Evolutionary conservation across 2,888 invertebrate genomes (phyloP), one percentile per base, ranked within the genome.

Genomic region (Eristalinus sepulchralis): DNA sequence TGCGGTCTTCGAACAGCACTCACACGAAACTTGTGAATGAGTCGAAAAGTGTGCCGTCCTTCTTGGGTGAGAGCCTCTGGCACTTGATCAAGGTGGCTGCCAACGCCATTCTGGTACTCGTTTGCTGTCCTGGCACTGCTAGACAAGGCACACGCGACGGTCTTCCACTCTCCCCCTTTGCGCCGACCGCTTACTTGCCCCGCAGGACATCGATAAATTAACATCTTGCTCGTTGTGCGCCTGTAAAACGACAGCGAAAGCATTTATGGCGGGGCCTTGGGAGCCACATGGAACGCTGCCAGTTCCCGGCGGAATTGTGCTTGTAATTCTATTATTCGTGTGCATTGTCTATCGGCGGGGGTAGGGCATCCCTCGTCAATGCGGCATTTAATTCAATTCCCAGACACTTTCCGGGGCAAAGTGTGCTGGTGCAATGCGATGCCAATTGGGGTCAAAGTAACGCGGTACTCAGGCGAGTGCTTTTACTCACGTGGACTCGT

Each of bases 11-110:
- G 67, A 13, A 57, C 39, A 60, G 47, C 34, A 66, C 33, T 55
- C 70, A 71, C 55, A 53, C 31, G 31, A 79, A 71, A 75, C 33
- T 64, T 31, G n/a, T 70, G 73, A 75, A 73, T 59, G 68, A 53
- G 75, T 22, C 53, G 36, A 33, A 34, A 60, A 67, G 47, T 53
- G 9, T 8, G 47, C n/a, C 47, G 47, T 62, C 71, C 39, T 60
- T 63, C 47, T 47, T 47, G 47, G 47, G 47, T n/a, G 75, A 66
- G 47, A 59, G 76, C 75, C 60, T 22, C 57, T 84, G 84, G 84
- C 80, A 80, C 71, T 84, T 67, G 84, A 84, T 84, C 80, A 84
- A 80, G 55, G 34, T 71, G 71, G 66, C 62, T 84, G 70, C 73
- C 70, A 68, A n/a, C 33, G 62, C 55, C 80, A 63, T 76, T 39